Base-by-base conservation (phyloP, 2,113 vertebrate genomes). In the Pitta sordida region DNA sequence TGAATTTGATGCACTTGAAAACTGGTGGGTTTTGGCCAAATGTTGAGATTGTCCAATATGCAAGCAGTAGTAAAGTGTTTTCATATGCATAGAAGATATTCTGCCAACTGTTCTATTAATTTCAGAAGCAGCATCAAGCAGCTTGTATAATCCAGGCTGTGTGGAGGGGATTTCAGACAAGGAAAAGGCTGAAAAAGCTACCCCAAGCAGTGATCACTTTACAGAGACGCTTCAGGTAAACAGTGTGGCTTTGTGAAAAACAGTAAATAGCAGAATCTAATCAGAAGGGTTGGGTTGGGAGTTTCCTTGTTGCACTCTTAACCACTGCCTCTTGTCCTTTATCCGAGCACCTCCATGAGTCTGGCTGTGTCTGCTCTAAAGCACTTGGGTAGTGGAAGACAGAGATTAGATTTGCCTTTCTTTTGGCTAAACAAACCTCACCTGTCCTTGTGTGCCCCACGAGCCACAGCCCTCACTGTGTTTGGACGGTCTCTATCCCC, bases 211-310 rank as follows among this genome's bases (percentile, higher is more conserved):
- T 99, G 65, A 98, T 96, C 44, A 41, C 86, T 41, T 97, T 99
- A 96, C 99, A 99, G 96, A 98, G 98, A 69, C 98, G 95, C 97
- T 99, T 99, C 98, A 99, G 99, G 99, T 99, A 94, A 92, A 73
- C 13, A 75, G 12, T 13, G 29, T 44, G 48, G 16, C 13, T 85
- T 84, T 69, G n/a, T 91, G 32, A 80, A 73, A 86, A 92, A 18
- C 27, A 46, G 26, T 56, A 6, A 44, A 55, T 76, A 78, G 56
- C 49, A 48, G 7, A 36, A 43, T 56, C 29, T 60, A 52, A 2
- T 73, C 19, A 8, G 3, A 56, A 51, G 32, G 16, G 29, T 82
- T 56, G 56, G 18, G 30, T 59, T 78, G n/a, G 52, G 34, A 49
- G 36, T 70, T 83, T 56, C n/a, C 9, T 67, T 92, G 27, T 27